Percentiles rank a stretch among this genome's conserved stretches.
phyloP scores from a whole-genome alignment of 2,113 vertebrate species.

The Tupaia tana region DNA sequence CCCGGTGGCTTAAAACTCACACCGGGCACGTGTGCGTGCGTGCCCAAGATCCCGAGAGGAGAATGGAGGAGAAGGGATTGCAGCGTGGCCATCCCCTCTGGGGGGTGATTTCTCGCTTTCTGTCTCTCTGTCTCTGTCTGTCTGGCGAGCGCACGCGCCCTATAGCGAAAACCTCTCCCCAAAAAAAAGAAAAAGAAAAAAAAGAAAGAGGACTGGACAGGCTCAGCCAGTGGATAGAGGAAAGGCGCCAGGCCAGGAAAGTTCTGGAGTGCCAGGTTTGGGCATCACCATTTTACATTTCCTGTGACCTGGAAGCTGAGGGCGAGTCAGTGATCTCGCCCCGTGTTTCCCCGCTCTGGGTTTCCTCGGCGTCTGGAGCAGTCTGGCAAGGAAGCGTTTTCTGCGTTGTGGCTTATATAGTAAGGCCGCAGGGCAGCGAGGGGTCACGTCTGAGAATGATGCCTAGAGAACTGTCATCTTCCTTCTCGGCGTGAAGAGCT shows the following conservation, averaged over 20 bases:
- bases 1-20: no score
- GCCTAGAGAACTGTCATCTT: neutral
- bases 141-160: no score
- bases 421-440: neutral
- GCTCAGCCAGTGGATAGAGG: neutral
- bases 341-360: neutral
- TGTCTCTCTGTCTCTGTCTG: no score
- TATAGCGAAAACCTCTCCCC: no score
- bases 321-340: neutral
- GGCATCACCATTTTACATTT: neutral
- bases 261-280: neutral
- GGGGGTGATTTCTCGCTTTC: no score
- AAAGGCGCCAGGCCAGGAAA: neutral
- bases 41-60: no score
- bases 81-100: no score
- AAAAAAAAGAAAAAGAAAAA: no score
- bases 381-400: neutral
- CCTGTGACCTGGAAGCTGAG: neutral
- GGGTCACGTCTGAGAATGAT: neutral
- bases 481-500: neutral
- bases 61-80: no score
- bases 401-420: neutral
- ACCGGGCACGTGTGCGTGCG: no score
- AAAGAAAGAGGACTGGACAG: no score
- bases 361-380: accelerated